Evolutionary conservation across 2,797 vertebrate genomes (phyloP).

Genomic region (Oreortyx pictus): DNA sequence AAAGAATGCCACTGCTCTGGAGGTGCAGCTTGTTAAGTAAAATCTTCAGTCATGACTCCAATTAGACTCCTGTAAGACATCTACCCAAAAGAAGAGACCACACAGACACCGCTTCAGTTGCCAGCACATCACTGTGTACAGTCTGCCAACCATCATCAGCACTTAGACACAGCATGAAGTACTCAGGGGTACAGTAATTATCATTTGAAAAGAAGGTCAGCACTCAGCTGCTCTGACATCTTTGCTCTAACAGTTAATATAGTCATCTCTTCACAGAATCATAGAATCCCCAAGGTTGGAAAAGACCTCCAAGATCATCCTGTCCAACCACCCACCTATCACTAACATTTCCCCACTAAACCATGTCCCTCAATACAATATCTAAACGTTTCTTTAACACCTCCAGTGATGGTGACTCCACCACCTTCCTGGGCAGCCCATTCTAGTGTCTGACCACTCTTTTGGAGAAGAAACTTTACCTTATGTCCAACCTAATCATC

Average conservation of each 20-base stretch:
- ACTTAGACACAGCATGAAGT: background rate
- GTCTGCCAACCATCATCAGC: too few relatives aligned
- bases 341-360: too few relatives aligned
- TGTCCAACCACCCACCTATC: too few relatives aligned
- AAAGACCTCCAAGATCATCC: too few relatives aligned
- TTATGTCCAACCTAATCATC: too few relatives aligned
- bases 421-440: too few relatives aligned
- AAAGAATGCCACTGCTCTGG: background rate
- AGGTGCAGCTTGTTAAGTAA: background rate
- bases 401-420: too few relatives aligned
- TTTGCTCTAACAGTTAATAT: background rate
- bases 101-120: accelerated
- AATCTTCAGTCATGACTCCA: background rate
- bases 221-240: background rate
- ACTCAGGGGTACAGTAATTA: background rate
- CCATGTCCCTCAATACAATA: too few relatives aligned
- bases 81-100: background rate
- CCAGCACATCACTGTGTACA: background rate
- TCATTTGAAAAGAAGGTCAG: background rate
- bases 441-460: too few relatives aligned
- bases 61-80: background rate
- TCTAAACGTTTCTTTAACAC: too few relatives aligned
- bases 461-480: too few relatives aligned
- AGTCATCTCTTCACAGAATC: background rate
- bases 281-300: too few relatives aligned